Base-by-base conservation (phyloP, 1,140 invertebrate species). In the Hestina assimilis region DNA sequence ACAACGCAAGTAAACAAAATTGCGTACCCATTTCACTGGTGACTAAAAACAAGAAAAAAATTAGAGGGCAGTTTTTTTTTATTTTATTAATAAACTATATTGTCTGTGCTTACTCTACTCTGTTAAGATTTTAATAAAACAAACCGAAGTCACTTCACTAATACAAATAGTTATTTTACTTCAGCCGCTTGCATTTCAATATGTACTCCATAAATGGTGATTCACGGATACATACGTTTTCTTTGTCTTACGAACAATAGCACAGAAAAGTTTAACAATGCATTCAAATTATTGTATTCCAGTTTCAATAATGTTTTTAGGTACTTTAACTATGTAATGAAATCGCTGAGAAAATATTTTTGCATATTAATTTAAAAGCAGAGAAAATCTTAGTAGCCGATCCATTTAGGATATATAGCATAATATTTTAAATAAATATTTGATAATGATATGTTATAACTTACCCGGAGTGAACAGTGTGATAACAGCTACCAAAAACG, bases 391-490 rank as follows among this genome's bases (percentile, higher is more conserved):
- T n/a, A n/a, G n/a, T n/a, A n/a, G n/a, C n/a, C n/a, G n/a, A n/a
- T n/a, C n/a, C n/a, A n/a, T n/a, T n/a, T n/a, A n/a, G n/a, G n/a
- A n/a, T n/a, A n/a, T n/a, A n/a, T n/a, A n/a, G n/a, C n/a, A n/a
- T n/a, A n/a, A n/a, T n/a, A n/a, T n/a, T n/a, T n/a, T n/a, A n/a
- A n/a, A n/a, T n/a, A n/a, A n/a, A n/a, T n/a, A n/a, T n/a, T n/a
- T n/a, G n/a, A n/a, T n/a, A n/a, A n/a, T n/a, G n/a, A n/a, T n/a
- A n/a, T n/a, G n/a, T n/a, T n/a, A n/a, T 43, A 12, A 14, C 43
- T 83, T 69, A 85, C 81, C 76, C 68, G 79, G 73, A 59, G 78
- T 72, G 55, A 68, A 66, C 48, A 78, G 69, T 68, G 79, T 68
- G 58, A 83, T 31, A 19, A 78, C 54, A 26, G 70, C 78, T 58